Evolutionary conservation across 23 tunicate genomes (phyloP).

Genomic region (Trididemnum clinides): DNA sequence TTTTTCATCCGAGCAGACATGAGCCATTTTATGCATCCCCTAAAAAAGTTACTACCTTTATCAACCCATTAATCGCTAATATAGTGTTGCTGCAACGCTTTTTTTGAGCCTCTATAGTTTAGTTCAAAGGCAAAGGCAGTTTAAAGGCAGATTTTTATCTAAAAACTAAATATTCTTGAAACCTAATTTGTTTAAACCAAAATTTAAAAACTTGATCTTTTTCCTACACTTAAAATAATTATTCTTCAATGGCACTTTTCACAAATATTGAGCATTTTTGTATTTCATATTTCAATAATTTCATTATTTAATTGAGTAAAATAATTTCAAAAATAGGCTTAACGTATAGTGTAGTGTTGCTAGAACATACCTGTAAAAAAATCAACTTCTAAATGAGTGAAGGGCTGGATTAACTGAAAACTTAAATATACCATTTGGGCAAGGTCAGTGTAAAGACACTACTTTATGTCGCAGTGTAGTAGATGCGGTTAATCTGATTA

Average conservation of each 20-base stretch:
- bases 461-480: not conserved
- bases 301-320: not conserved
- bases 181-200: not conserved
- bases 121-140: no score
- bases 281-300: not conserved
- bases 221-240: not conserved
- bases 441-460: not conserved
- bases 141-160: not conserved
- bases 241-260: not conserved
- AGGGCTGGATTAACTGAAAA: not conserved
- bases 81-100: not conserved
- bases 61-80: not conserved
- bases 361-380: not conserved
- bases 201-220: not conserved
- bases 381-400: not conserved
- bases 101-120: not conserved
- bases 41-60: no score
- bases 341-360: not conserved
- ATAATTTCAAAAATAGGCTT: not conserved
- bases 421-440: not conserved
- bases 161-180: not conserved
- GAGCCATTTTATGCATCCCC: no score
- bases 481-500: not conserved
- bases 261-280: not conserved
- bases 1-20: no score